phyloP scores from a whole-genome alignment of 1,140 invertebrate species.

The Drosophila leontia region DNA sequence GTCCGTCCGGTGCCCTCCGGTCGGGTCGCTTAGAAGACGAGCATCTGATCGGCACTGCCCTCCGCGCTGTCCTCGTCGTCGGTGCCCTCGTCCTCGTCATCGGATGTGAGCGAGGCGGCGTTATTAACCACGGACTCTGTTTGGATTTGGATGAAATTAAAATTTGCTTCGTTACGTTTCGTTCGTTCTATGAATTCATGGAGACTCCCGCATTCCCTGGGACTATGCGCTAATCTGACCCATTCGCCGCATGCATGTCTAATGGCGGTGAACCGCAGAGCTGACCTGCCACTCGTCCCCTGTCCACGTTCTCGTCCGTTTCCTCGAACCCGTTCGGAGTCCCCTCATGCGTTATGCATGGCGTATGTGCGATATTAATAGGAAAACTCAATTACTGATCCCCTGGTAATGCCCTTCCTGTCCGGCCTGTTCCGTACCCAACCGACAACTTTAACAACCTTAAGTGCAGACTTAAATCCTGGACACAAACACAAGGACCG shows the following conservation, averaged over 20 bases:
- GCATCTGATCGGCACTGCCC: conserved; percentile 91
- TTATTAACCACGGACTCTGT: conserved; percentile 88
- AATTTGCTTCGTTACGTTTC: conserved; percentile 30
- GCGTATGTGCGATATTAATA: conserved; percentile 63
- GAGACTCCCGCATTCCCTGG: neutral
- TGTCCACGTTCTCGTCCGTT: neutral
- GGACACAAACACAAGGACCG: conserved; percentile 16
- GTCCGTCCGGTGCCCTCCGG: conserved; percentile 10
- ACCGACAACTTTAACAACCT: conserved; percentile 43
- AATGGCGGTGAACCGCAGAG: conserved; percentile 20
- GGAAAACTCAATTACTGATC: conserved; percentile 60
- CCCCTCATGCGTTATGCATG: conserved; percentile 44
- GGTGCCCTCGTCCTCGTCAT: conserved; percentile 89
- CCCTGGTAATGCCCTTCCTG: conserved; percentile 2
- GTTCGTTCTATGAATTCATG: conserved; percentile 8
- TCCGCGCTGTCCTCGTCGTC: conserved; percentile 89
- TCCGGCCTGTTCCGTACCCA: neutral
- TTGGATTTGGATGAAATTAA: conserved; percentile 72
- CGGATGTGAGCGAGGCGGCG: conserved; percentile 86
- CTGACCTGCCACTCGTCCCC: neutral
- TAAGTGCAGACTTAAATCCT: conserved; percentile 41
- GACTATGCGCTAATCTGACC: conserved; percentile 20
- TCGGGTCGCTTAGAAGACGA: conserved; percentile 89
- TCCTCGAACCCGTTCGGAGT: neutral
- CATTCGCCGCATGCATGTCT: conserved; percentile 9